Percentiles rank a stretch among this genome's conserved stretches.
These are phyloP conservation scores for Microcebus ravelobensis DNA, from an alignment of 2,113 vertebrate species.

Conservation along the genomic window DNA sequence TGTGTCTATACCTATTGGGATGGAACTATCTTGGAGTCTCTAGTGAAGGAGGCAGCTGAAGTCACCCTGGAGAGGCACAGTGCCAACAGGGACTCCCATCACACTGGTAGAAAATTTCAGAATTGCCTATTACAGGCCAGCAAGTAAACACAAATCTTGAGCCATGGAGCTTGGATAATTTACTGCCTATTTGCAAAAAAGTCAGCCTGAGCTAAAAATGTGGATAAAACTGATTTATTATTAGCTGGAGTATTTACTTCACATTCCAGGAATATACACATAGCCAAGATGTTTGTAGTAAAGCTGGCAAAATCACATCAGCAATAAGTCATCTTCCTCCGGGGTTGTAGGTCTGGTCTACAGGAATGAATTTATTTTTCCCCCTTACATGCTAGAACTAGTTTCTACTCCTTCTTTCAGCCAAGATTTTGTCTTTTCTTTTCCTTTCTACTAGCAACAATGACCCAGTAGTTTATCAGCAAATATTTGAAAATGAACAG, in stretches of 20 bases:
- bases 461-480: background rate
- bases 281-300: conserved; percentile 55
- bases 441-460: background rate
- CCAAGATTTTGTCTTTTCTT: background rate
- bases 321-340: conserved; percentile 38
- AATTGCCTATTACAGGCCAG: background rate
- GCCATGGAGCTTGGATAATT: conserved; percentile 40
- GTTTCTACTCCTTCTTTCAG: background rate
- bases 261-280: conserved; percentile 57
- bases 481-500: conserved; percentile 6
- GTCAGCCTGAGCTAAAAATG: conserved; percentile 58
- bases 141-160: conserved; percentile 25
- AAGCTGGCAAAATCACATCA: conserved; percentile 46
- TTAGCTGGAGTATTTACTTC: conserved; percentile 54
- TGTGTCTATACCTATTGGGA: background rate
- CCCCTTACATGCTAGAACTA: background rate
- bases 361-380: background rate
- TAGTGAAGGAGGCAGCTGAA: background rate
- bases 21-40: background rate
- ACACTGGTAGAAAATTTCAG: background rate
- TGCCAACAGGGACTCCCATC: background rate
- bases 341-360: background rate
- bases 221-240: conserved; percentile 67
- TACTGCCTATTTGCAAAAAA: conserved; percentile 59
- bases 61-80: background rate